phyloP scores from a whole-genome alignment of 2,113 vertebrate genomes.

The Chloroceryle aenea region DNA sequence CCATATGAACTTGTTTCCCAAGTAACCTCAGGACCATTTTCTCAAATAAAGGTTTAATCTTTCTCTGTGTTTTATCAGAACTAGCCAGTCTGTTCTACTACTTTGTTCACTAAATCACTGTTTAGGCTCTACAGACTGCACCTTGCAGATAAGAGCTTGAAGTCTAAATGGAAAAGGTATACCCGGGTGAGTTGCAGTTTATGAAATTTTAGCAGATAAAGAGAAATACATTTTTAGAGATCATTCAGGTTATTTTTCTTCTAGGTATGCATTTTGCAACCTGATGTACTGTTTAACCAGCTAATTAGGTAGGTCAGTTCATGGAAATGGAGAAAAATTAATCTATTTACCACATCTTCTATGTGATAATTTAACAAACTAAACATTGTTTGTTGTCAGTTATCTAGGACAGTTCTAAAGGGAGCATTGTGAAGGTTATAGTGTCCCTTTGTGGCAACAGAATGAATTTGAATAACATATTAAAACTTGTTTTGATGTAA shows the following conservation, averaged over 20 bases:
- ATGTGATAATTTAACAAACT: neutral
- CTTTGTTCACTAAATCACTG: neutral
- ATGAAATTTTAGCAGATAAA: neutral
- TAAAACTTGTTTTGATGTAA: neutral
- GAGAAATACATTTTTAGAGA: neutral
- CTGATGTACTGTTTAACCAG: neutral
- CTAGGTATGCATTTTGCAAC: neutral
- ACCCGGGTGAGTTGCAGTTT: neutral
- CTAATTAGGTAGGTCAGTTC: neutral
- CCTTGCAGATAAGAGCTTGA: neutral
- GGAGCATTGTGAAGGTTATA: neutral
- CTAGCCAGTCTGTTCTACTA: neutral
- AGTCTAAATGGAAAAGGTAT: neutral
- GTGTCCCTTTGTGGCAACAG: neutral
- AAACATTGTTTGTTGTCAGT: neutral
- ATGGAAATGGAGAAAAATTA: neutral
- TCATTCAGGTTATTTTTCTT: neutral
- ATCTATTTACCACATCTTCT: neutral
- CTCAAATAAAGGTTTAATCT: neutral
- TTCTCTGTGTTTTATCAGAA: slow-evolving; percentile 5
- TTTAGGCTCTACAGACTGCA: neutral
- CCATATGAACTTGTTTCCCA: neutral
- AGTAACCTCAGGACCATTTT: neutral
- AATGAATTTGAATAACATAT: neutral
- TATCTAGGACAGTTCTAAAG: neutral